phyloP scores from a whole-genome alignment of 2,113 vertebrate species.

The Oryzias woworae region DNA sequence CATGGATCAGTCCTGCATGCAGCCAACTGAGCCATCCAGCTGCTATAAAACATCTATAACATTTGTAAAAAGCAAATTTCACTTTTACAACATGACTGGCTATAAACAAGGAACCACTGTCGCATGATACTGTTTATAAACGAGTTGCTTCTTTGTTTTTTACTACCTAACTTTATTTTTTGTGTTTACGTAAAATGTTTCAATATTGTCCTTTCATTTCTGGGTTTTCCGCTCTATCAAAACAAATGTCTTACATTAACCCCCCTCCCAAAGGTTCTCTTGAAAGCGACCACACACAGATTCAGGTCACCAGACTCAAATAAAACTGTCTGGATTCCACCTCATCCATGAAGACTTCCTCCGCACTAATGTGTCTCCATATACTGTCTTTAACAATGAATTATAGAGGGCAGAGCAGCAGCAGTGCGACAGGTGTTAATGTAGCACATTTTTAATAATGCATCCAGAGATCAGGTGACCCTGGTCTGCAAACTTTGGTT shows the following conservation, averaged over 20 bases:
- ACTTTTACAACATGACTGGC: too few relatives aligned
- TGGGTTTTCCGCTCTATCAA: too few relatives aligned
- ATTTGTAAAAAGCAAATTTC: too few relatives aligned
- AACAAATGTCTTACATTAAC: background rate
- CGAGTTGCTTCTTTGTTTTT: too few relatives aligned
- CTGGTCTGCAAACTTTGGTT: conserved; percentile 25
- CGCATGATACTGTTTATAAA: too few relatives aligned
- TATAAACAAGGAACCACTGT: too few relatives aligned
- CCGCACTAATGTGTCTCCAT: conserved; percentile 1
- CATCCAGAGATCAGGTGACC: conserved; percentile 41
- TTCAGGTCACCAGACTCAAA: conserved; percentile 1
- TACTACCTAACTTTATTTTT: too few relatives aligned
- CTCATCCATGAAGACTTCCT: conserved; percentile 7
- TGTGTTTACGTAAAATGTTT: too few relatives aligned
- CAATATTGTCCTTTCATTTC: too few relatives aligned
- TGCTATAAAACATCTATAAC: too few relatives aligned
- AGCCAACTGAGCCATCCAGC: too few relatives aligned
- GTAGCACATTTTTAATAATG: conserved; percentile 54
- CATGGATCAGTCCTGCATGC: too few relatives aligned
- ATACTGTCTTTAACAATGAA: conserved; percentile 25
- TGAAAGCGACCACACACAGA: conserved; percentile 5
- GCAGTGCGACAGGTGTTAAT: conserved; percentile 43
- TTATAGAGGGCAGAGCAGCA: conserved; percentile 8
- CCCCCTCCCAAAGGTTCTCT: background rate
- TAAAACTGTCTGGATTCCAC: conserved; percentile 20